Conservation (phyloP, 1,140 invertebrate species). For the Atopsyche davidsoni region DNA sequence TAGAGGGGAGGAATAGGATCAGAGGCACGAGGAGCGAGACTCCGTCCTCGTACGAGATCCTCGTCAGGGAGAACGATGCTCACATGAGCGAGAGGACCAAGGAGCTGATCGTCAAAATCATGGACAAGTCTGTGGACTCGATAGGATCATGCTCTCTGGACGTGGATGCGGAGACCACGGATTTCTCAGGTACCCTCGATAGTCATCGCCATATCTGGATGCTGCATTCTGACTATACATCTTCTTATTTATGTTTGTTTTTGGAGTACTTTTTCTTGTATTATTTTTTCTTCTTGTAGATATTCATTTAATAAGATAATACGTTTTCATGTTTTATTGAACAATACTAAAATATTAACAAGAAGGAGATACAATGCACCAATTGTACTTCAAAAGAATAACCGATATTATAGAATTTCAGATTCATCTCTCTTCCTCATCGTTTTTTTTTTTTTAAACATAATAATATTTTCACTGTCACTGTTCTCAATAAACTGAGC, state of each 20-base stretch:
- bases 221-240: conserved; percentile 13
- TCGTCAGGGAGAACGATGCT: conserved; percentile 42
- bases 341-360: too few relatives aligned
- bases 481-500: too few relatives aligned
- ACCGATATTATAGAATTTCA: too few relatives aligned
- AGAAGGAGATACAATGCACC: too few relatives aligned
- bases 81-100: conserved; percentile 38
- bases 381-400: too few relatives aligned
- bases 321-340: too few relatives aligned
- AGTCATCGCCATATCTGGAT: too few relatives aligned
- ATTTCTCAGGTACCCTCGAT: conserved; percentile 63
- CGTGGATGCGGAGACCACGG: conserved; percentile 69
- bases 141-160: conserved; percentile 79
- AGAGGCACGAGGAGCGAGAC: conserved; percentile 4
- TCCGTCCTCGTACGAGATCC: conserved; percentile 38
- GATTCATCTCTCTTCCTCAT: too few relatives aligned
- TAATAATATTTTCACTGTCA: too few relatives aligned
- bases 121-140: conserved; percentile 64
- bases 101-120: conserved; percentile 46
- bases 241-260: conserved; percentile 14
- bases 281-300: conserved; percentile 4
- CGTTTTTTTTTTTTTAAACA: too few relatives aligned
- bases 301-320: too few relatives aligned
- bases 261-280: conserved; percentile 2
- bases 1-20: background rate